These are phyloP conservation scores for Sebastes kiyomatsui DNA, from an alignment of 2,797 vertebrate species.

Conservation along the genomic window DNA sequence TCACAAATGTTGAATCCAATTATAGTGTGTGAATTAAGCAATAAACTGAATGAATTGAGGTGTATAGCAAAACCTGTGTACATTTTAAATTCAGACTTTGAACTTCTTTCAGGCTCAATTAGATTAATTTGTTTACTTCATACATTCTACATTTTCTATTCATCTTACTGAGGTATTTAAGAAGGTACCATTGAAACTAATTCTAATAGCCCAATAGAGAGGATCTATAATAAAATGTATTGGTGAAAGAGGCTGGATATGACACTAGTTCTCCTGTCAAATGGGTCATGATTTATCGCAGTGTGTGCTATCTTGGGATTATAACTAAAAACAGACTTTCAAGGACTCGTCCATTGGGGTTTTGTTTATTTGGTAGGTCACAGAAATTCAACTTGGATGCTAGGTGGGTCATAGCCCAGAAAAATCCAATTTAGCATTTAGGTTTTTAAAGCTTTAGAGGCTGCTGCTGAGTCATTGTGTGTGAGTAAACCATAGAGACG, in stretches of 20 bases:
- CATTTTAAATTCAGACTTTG: not conserved
- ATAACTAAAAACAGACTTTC: conserved; percentile 45
- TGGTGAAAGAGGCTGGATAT: not conserved
- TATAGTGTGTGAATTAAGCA: not conserved
- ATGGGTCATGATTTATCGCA: conserved; percentile 30
- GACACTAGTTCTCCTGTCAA: not conserved
- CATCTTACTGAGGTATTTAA: not conserved
- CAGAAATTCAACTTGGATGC: conserved; percentile 1
- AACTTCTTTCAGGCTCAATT: not conserved
- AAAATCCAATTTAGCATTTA: not conserved
- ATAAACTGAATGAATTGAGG: not conserved
- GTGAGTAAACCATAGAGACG: not conserved
- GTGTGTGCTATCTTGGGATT: not conserved
- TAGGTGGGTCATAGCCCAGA: conserved; percentile 49
- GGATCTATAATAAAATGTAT: not conserved
- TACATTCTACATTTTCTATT: not conserved
- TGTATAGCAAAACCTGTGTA: not conserved
- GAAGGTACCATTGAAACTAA: not conserved
- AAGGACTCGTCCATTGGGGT: conserved; percentile 20
- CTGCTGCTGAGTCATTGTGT: not conserved
- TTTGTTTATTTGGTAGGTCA: conserved; percentile 42
- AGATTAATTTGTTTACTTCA: not conserved
- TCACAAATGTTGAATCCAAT: not conserved
- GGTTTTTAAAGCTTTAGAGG: not conserved
- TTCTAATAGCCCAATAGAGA: not conserved